phyloP scores from a whole-genome alignment of 2,797 vertebrate species.

The Girardinus metallicus region DNA sequence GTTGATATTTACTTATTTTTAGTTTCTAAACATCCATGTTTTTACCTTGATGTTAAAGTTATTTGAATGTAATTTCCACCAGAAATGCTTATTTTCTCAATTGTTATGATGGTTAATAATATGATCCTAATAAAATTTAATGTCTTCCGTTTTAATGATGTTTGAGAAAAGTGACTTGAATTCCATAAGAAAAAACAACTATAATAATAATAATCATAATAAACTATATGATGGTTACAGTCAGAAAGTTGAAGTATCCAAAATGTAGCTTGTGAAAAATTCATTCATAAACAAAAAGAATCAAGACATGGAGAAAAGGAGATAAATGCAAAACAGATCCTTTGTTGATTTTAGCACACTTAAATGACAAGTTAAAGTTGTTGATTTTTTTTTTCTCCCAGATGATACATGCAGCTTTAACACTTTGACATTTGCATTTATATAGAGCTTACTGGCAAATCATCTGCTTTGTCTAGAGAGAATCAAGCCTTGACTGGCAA shows the following conservation, averaged over 20 bases:
- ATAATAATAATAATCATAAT: too few relatives aligned
- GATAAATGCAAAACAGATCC: background rate
- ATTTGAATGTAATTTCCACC: background rate
- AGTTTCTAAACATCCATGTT: background rate
- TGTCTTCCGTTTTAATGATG: background rate
- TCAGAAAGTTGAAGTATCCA: background rate
- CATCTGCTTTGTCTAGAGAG: too few relatives aligned
- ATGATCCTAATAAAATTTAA: background rate
- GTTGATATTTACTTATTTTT: background rate
- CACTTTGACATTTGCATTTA: too few relatives aligned
- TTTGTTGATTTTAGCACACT: too few relatives aligned
- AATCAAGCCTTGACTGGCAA: too few relatives aligned
- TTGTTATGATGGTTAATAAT: background rate
- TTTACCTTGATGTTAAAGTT: background rate
- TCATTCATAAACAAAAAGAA: too few relatives aligned
- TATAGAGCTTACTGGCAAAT: too few relatives aligned
- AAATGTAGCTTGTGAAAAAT: too few relatives aligned
- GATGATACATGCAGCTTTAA: too few relatives aligned
- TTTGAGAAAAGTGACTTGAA: background rate
- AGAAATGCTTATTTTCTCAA: background rate
- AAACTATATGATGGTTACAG: background rate
- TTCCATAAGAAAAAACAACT: background rate
- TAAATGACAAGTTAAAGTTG: too few relatives aligned
- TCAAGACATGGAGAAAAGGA: too few relatives aligned
- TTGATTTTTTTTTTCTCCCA: too few relatives aligned